Conservation (phyloP, 2,113 vertebrate genomes). For the Hippocampus mohnikei region DNA sequence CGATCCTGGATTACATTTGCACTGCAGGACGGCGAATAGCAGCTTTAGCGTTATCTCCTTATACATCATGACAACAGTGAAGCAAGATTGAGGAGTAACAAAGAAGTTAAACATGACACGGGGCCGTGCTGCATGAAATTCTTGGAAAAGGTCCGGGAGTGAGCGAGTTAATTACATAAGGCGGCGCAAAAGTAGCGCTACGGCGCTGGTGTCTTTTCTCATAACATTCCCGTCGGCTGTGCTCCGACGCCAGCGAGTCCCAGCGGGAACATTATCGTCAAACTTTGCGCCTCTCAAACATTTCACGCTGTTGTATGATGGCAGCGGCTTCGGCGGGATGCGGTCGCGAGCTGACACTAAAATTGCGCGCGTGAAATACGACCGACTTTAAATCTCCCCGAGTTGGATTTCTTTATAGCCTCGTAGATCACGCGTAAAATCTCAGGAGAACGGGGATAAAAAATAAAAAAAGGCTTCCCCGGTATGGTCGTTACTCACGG, state of each 20-base stretch:
- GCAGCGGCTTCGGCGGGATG: conserved; percentile 61
- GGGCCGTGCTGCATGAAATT: too few relatives aligned
- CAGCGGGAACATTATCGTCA: conserved; percentile 65
- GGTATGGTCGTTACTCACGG: conserved; percentile 34
- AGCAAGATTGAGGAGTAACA: neutral
- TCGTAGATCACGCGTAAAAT: conserved; percentile 58
- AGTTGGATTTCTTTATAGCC: conserved; percentile 43
- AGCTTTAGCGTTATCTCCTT: neutral
- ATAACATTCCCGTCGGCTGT: conserved; percentile 1
- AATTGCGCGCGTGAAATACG: conserved; percentile 58
- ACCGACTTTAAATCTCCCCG: conserved; percentile 56
- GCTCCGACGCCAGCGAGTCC: conserved; percentile 38
- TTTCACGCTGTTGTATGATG: conserved; percentile 62
- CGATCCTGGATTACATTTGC: neutral
- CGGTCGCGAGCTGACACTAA: conserved; percentile 65
- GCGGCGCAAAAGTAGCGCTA: neutral
- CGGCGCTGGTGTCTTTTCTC: neutral
- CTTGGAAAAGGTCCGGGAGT: neutral
- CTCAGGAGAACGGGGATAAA: conserved; percentile 20
- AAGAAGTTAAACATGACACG: too few relatives aligned
- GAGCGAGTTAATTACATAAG: neutral
- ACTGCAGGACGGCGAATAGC: neutral
- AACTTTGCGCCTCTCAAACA: conserved; percentile 63
- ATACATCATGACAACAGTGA: neutral
- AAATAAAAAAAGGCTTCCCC: conserved; percentile 16